These are phyloP conservation scores for Platynereis dumerilii DNA, from an alignment of 2,888 invertebrate species.

Conservation along the genomic window DNA sequence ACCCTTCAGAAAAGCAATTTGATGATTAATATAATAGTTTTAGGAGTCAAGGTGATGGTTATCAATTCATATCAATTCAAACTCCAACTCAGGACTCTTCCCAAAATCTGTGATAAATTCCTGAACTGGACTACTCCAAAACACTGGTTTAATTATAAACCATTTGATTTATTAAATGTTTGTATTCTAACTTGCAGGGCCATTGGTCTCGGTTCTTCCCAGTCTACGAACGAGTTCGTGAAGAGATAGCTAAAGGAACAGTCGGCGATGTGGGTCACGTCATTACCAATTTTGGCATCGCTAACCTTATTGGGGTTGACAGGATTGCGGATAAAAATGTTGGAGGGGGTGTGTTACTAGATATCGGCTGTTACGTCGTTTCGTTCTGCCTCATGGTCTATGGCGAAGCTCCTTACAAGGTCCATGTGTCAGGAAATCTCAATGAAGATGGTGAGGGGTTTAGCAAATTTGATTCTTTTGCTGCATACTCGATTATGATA, in stretches of 20 bases:
- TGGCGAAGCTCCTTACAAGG: slow-evolving; percentile 73
- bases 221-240: slow-evolving; percentile 73
- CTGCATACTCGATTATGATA: too few species aligned
- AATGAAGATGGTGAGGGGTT: slow-evolving; percentile 58
- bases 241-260: slow-evolving; percentile 78
- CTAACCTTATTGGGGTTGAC: slow-evolving; percentile 62
- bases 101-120: too few species aligned
- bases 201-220: slow-evolving; percentile 90
- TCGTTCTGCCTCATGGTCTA: slow-evolving; percentile 62
- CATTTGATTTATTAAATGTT: too few species aligned
- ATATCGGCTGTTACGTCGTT: slow-evolving; percentile 49
- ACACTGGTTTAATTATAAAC: too few species aligned
- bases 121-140: too few species aligned
- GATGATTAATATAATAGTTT: too few species aligned
- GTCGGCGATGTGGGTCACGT: slow-evolving; percentile 77
- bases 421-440: slow-evolving; percentile 55
- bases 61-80: too few species aligned
- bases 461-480: too few species aligned
- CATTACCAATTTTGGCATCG: slow-evolving; percentile 73
- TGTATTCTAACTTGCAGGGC: too few species aligned
- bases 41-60: too few species aligned
- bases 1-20: too few species aligned
- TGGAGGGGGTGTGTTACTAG: slow-evolving; percentile 70
- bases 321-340: slow-evolving; percentile 71
- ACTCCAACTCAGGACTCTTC: too few species aligned